Evolutionary conservation across 1,140 invertebrate species (phyloP).

Genomic region (Brachionus paranguensis): DNA sequence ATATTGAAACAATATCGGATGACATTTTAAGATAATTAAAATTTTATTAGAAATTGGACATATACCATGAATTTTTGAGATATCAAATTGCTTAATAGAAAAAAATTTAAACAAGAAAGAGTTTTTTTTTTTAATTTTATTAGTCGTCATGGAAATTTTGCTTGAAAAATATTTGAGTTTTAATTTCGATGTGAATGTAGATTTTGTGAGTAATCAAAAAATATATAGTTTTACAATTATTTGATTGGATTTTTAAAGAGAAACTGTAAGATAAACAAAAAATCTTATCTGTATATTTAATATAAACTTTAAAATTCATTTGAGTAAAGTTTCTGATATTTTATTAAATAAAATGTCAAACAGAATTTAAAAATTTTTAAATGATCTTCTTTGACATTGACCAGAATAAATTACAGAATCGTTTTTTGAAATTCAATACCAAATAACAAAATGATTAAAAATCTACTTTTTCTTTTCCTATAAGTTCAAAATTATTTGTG

Average conservation of each 20-base stretch:
- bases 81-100: neutral
- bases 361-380: too few species aligned
- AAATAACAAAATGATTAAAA: too few species aligned
- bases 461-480: too few species aligned
- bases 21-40: neutral
- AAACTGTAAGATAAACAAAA: too few species aligned
- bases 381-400: too few species aligned
- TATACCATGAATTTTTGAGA: neutral
- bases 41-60: neutral
- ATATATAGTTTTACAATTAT: neutral
- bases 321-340: too few species aligned
- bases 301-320: too few species aligned
- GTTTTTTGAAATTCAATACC: too few species aligned
- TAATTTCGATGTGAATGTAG: constrained; percentile 26
- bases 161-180: constrained; percentile 1
- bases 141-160: constrained; percentile 12
- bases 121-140: neutral
- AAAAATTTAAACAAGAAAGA: constrained; percentile 8
- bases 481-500: too few species aligned
- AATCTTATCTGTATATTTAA: too few species aligned
- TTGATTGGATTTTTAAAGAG: neutral
- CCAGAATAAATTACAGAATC: too few species aligned
- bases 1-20: neutral
- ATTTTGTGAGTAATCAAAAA: neutral
- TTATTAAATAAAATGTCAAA: too few species aligned